A percentile compares a stretch with the other conserved stretches of the same genome.
These are phyloP conservation scores for Clitarchus hookeri DNA, from an alignment of 2,888 invertebrate species.

Conservation along the genomic window DNA sequence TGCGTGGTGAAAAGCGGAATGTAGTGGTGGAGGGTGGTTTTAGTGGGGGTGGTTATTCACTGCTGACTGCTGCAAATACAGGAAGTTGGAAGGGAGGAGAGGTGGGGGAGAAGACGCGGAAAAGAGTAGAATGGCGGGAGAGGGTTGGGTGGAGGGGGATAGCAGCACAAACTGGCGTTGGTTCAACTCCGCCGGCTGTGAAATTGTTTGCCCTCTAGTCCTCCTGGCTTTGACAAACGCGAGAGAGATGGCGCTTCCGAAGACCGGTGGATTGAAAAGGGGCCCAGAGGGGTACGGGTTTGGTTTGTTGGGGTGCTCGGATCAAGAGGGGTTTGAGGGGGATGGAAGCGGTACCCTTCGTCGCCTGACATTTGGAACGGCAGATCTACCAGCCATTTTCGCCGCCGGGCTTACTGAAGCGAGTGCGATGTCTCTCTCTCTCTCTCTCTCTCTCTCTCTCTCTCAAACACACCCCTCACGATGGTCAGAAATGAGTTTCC, in stretches of 20 bases:
- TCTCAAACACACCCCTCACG: not conserved
- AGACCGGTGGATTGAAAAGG: not conserved
- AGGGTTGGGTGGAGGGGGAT: not conserved
- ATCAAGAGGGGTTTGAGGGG: not conserved
- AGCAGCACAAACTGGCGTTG: not conserved
- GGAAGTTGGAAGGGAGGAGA: not conserved
- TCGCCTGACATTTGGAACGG: constrained; percentile 14
- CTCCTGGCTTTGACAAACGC: not conserved
- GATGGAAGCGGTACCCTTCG: not conserved
- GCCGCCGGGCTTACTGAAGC: not conserved
- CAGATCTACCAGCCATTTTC: not conserved
- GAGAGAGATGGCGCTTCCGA: constrained; percentile 4
- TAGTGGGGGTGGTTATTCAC: not conserved
- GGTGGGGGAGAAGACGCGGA: too few species aligned
- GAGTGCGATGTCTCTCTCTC: not conserved
- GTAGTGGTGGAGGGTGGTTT: too few species aligned
- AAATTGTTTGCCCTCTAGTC: not conserved
- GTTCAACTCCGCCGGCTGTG: constrained; percentile 10
- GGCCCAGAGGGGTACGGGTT: not conserved
- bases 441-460: not conserved
- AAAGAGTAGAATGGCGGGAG: too few species aligned
- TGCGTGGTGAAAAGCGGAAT: too few species aligned
- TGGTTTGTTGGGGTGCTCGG: not conserved
- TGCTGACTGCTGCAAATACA: not conserved
- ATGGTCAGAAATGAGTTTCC: not conserved